Evolutionary conservation across 2,888 invertebrate species (phyloP), one percentile per base, ranked within the genome.

Genomic region (Galerucella pusilla): DNA sequence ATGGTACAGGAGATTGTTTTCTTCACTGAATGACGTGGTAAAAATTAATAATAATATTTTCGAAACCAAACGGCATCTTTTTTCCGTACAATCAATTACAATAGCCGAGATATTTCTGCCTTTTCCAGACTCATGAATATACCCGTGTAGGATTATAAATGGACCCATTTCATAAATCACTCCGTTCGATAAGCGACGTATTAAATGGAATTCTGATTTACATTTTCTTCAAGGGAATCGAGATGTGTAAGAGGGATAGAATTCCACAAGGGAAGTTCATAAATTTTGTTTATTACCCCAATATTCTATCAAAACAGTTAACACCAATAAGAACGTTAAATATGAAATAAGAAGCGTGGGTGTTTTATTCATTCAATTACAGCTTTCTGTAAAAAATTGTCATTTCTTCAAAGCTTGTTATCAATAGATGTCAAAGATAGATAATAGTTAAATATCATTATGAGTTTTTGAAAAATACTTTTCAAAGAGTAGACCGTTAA

Each of bases 31-130:
- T 57, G 10, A 10, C n/a, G n/a, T 16, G 57, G 7, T 57, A 57
- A 35, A 35, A 35, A 35, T 35, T 35, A 4, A 7, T 6, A 7
- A 6, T 35, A 35, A 35, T 7, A 28, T 28, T 28, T 28, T 5
- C 4, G 81, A 84, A 64, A 84, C 84, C 84, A 84, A 84, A 85
- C 80, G 83, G 81, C 83, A 82, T 84, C 81, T 81, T 83, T 81
- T 35, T 81, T 80, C 82, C 81, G 81, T 83, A 84, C 84, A 85
- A 85, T 85, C 85, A 85, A 85, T 85, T 85, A 84, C 82, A 79
- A 80, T 78, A 81, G 73, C 74, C 77, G 79, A 79, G 80, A 81
- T 82, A 83, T 82, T 84, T 83, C 82, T 81, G 81, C 77, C 80
- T 76, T 77, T 71, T 80, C 76, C 77, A 75, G 75, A 79, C 80